Evolutionary conservation across 2,113 vertebrate species (phyloP).

Genomic region (Columbina picui): DNA sequence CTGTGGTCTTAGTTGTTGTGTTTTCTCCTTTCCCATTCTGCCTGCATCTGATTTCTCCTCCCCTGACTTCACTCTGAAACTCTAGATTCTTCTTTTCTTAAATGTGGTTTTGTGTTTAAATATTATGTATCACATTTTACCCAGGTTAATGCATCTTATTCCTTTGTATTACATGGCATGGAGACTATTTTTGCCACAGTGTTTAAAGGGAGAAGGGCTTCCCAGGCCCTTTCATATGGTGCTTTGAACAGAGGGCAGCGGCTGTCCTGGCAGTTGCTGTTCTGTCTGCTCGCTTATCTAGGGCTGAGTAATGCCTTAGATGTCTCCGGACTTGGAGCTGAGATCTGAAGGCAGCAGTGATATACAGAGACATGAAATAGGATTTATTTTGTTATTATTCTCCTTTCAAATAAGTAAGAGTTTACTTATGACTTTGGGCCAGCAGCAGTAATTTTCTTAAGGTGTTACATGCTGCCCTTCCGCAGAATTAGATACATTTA

Average conservation of each 20-base stretch:
- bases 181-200: background rate
- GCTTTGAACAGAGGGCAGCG: background rate
- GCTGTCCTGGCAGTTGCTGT: background rate
- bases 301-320: background rate
- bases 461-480: background rate
- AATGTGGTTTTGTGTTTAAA: background rate
- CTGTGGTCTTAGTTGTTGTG: background rate
- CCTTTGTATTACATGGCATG: background rate
- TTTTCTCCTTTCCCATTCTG: background rate
- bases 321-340: background rate
- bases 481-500: background rate
- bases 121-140: background rate
- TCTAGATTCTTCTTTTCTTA: background rate
- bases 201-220: background rate
- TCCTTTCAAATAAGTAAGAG: background rate
- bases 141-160: background rate
- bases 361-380: background rate
- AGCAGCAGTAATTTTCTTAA: background rate
- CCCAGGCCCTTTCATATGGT: background rate
- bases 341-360: background rate
- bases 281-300: background rate
- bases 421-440: background rate
- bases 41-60: background rate
- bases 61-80: background rate
- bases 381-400: background rate